Conservation (phyloP, 2,888 invertebrate species). For the Calliopum simillimum region DNA sequence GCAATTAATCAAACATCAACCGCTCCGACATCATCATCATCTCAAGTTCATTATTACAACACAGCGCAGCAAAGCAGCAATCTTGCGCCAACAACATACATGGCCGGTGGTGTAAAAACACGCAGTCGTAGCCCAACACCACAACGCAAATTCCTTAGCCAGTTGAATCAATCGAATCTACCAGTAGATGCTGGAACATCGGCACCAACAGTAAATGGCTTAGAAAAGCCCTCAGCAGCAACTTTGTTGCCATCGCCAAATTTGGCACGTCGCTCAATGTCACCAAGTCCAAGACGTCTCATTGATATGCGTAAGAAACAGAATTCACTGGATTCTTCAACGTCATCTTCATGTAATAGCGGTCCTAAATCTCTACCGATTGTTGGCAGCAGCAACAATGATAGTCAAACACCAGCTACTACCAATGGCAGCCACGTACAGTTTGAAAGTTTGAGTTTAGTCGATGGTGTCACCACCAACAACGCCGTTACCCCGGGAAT, state of each 20-base stretch:
- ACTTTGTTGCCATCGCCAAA: slow-evolving; percentile 57
- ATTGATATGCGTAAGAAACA: slow-evolving; percentile 65
- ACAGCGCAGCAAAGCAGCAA: slow-evolving; percentile 28
- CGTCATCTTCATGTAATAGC: slow-evolving; percentile 47
- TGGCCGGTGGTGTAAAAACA: slow-evolving; percentile 57
- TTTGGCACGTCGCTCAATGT: slow-evolving; percentile 64
- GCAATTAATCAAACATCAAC: slow-evolving; percentile 38
- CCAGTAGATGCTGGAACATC: background rate
- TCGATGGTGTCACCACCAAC: slow-evolving; percentile 26
- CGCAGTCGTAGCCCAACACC: slow-evolving; percentile 70
- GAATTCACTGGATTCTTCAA: slow-evolving; percentile 54
- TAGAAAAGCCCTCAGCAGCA: slow-evolving; percentile 18
- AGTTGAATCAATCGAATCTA: slow-evolving; percentile 48
- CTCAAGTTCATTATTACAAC: slow-evolving; percentile 41
- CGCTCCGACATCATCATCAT: slow-evolving; percentile 39
- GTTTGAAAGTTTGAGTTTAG: slow-evolving; percentile 49
- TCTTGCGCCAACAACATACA: slow-evolving; percentile 53
- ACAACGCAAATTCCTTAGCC: slow-evolving; percentile 68
- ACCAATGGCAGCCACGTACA: slow-evolving; percentile 48
- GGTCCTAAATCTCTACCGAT: slow-evolving; percentile 58
- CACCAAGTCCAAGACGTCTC: slow-evolving; percentile 64
- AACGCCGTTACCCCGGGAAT: slow-evolving; percentile 12
- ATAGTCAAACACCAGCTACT: background rate
- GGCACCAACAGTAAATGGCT: background rate
- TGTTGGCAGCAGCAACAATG: slow-evolving; percentile 40